Percentiles rank a stretch among this genome's conserved stretches.
Evolutionary conservation across 2,113 vertebrate genomes (phyloP).

Genomic region (Pimephales promelas): DNA sequence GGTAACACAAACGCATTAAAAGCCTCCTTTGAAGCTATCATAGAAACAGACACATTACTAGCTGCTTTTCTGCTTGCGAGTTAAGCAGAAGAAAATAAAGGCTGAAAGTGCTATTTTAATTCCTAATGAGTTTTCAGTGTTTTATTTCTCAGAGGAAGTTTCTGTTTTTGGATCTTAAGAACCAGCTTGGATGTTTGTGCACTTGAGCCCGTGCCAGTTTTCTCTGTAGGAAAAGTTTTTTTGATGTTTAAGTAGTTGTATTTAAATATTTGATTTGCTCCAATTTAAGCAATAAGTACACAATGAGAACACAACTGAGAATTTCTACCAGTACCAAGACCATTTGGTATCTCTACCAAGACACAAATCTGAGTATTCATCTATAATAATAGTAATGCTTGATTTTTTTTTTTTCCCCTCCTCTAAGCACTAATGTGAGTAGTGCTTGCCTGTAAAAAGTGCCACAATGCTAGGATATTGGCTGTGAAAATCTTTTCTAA

Average conservation of each 20-base stretch:
- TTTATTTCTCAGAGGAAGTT: slow-evolving; percentile 31
- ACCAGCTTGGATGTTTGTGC: slow-evolving; percentile 13
- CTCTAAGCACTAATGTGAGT: too few species aligned
- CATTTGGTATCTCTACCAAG: neutral
- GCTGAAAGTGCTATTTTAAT: slow-evolving; percentile 12
- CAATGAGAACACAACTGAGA: slow-evolving; percentile 4
- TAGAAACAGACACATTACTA: slow-evolving; percentile 28
- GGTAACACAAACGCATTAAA: slow-evolving; percentile 25
- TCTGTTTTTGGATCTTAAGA: slow-evolving; percentile 28
- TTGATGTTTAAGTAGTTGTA: slow-evolving; percentile 28
- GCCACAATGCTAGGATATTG: neutral
- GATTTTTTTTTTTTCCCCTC: neutral
- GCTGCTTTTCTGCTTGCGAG: slow-evolving; percentile 28
- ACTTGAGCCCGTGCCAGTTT: neutral
- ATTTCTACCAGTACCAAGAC: neutral
- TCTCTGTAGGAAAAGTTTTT: slow-evolving; percentile 11
- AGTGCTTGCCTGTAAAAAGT: neutral
- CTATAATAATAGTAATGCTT: neutral
- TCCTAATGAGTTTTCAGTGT: slow-evolving; percentile 27
- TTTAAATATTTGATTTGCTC: slow-evolving; percentile 20
- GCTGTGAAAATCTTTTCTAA: neutral
- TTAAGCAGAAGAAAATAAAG: slow-evolving; percentile 6
- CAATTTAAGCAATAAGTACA: neutral
- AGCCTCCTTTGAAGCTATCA: slow-evolving; percentile 29
- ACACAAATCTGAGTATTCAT: neutral